These are phyloP conservation scores for Agrochola litura DNA, from an alignment of 2,888 invertebrate genomes.

Conservation along the genomic window DNA sequence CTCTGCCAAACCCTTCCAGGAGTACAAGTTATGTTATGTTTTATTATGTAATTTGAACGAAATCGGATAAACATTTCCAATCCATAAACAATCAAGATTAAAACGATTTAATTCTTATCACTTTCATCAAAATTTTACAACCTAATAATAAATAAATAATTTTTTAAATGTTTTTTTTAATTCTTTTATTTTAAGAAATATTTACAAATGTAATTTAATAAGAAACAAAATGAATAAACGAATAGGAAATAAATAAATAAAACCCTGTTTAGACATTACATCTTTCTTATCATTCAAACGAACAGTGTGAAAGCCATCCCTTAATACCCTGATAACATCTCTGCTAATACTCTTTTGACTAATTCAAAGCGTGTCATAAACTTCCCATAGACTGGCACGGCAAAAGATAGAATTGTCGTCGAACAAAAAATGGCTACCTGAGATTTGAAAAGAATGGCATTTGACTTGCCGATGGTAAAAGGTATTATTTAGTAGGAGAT, in stretches of 20 bases:
- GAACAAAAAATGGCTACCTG: conserved; percentile 64
- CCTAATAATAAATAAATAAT: conserved; percentile 20
- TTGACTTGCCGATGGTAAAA: conserved; percentile 26
- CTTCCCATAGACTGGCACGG: not conserved
- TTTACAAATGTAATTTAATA: too few relatives aligned
- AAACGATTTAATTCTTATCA: not conserved
- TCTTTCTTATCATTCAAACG: conserved; percentile 42
- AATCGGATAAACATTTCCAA: not conserved
- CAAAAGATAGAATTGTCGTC: conserved; percentile 34
- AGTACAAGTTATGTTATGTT: not conserved
- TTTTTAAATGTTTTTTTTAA: too few relatives aligned
- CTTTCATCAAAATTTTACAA: not conserved
- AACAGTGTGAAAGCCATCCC: conserved; percentile 51
- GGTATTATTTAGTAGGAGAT: conserved; percentile 7
- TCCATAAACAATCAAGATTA: not conserved
- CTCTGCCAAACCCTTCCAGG: not conserved
- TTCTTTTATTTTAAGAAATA: too few relatives aligned
- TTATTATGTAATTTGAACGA: not conserved
- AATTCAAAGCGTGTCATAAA: conserved; percentile 51
- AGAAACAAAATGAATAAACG: too few relatives aligned
- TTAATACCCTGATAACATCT: conserved; percentile 56
- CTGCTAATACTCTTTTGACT: conserved; percentile 38
- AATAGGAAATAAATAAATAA: conserved; percentile 20
- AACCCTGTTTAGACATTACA: conserved; percentile 33
- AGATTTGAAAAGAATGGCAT: conserved; percentile 20